A percentile compares a stretch with the other conserved stretches of the same genome.
Evolutionary conservation across 2,888 invertebrate species (phyloP).

Genomic region (Mamestra brassicae): DNA sequence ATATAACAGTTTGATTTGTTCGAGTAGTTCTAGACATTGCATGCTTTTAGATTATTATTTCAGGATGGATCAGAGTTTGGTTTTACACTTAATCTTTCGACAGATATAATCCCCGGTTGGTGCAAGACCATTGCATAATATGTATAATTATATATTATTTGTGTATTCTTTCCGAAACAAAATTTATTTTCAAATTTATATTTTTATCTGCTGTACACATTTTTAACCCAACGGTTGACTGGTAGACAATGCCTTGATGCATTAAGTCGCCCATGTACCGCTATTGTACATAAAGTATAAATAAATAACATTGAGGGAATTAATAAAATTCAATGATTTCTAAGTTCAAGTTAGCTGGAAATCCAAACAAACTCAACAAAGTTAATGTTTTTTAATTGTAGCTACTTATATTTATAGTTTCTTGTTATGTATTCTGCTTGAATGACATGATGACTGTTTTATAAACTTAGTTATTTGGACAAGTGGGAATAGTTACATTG

Average conservation of each 20-base stretch:
- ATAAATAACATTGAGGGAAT: too few species aligned
- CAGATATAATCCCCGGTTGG: too few species aligned
- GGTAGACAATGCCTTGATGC: too few species aligned
- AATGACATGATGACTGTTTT: slow-evolving; percentile 36
- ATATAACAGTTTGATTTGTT: slow-evolving; percentile 7
- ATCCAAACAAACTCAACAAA: background rate
- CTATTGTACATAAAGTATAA: too few species aligned
- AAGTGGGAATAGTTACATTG: background rate
- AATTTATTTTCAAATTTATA: too few species aligned
- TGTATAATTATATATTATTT: too few species aligned
- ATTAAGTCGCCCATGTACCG: too few species aligned
- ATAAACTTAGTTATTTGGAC: slow-evolving; percentile 40
- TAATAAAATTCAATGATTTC: background rate
- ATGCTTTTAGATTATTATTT: slow-evolving; percentile 17
- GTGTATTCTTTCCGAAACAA: too few species aligned
- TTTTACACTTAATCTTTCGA: too few species aligned
- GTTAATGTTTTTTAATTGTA: slow-evolving; percentile 22
- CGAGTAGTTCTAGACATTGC: slow-evolving; percentile 27
- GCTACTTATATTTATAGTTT: slow-evolving; percentile 9
- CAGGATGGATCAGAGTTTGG: background rate
- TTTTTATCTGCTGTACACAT: too few species aligned
- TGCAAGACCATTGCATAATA: too few species aligned
- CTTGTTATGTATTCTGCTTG: slow-evolving; percentile 46
- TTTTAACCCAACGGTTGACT: too few species aligned
- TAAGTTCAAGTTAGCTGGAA: background rate